Evolutionary conservation across 2,888 invertebrate species (phyloP), one percentile per base, ranked within the genome.

Genomic region (Gibbula magus): DNA sequence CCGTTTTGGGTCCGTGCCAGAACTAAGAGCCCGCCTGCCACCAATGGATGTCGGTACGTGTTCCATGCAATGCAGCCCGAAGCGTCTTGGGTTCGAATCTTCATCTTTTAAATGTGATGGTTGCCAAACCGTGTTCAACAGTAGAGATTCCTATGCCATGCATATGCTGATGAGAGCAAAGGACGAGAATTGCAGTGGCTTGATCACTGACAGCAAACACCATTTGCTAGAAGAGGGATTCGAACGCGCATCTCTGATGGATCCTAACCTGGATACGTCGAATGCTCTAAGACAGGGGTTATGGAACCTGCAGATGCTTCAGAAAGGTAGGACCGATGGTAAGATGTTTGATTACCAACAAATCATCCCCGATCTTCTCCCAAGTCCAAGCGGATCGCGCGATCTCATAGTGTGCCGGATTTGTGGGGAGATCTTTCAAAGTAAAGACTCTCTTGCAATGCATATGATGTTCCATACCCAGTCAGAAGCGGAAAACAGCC

Each of bases 91-190:
- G 20, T 79, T 75, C 25, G 82, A 78, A 32, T 75, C 78, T 18
- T 54, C 79, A 2, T 83, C 85, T 7, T 92, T 92, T 83, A 88
- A 88, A 66, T 93, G 93, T 81, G 89, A 90, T 22, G 91, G 91
- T 77, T 93, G 93, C 77, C 86, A 91, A 32, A 87, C 90, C 0
- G 85, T 91, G 1, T 93, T 93, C 83, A 84, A 89, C 13, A 91
- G 90, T 79, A 83, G 93, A 32, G 93, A 93, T 85, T 87, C 92
- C 0, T 92, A 93, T 83, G 93, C 93, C 39, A 93, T 93, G 92
- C 93, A 93, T 85, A 92, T 92, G 91, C 89, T 93, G 89, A 87
- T 91, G 85, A 84, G 92, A 10, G 92, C 92, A 20, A 92, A 91
- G 85, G 90, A 91, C 77, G 91, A 92, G 81, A 86, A 87, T 3